Evolutionary conservation across 2,888 invertebrate species (phyloP).

Genomic region (Folsomia manolachei): DNA sequence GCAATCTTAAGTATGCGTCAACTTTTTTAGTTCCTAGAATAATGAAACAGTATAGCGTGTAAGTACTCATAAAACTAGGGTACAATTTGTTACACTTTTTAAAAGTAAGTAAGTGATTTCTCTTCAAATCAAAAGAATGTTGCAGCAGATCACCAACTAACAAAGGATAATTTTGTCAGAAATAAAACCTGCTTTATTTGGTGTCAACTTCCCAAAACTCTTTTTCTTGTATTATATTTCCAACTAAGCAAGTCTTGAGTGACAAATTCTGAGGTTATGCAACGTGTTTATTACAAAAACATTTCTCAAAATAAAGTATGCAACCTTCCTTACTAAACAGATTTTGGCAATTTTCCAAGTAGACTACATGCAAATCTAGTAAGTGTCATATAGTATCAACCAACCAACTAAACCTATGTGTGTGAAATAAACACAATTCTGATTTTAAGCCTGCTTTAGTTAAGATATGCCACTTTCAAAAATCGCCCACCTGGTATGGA

Average conservation of each 20-base stretch:
- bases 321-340: not conserved
- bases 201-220: no score
- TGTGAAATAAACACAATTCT: no score
- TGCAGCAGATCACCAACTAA: not conserved
- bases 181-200: not conserved
- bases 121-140: not conserved
- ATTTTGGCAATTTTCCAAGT: not conserved
- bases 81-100: not conserved
- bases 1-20: not conserved
- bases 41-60: not conserved
- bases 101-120: not conserved
- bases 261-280: not conserved
- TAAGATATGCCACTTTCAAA: no score
- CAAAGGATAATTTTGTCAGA: not conserved
- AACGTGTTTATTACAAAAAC: not conserved
- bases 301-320: not conserved
- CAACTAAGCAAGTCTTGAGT: not conserved
- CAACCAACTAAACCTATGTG: no score
- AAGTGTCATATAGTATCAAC: not conserved
- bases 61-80: not conserved
- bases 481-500: no score
- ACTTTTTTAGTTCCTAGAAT: no score
- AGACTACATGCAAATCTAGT: not conserved
- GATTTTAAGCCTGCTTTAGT: no score
- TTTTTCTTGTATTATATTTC: no score